Evolutionary conservation across 1,140 invertebrate genomes (phyloP).

Genomic region (Microplitis mediator): DNA sequence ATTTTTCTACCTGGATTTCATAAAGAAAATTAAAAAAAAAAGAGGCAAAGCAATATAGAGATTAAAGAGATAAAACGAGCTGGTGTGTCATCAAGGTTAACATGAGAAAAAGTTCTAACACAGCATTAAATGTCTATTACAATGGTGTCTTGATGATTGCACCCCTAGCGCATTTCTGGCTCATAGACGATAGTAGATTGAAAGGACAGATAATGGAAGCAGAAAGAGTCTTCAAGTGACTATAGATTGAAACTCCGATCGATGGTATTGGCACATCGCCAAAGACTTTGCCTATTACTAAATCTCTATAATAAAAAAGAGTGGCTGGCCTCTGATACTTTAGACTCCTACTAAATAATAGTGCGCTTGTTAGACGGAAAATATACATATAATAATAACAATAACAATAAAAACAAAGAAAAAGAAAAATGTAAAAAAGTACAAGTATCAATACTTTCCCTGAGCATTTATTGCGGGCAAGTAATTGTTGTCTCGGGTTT

Average conservation of each 20-base stretch:
- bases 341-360: not conserved
- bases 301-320: slow-evolving; percentile 16
- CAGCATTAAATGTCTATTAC: slow-evolving; percentile 9
- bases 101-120: slow-evolving; percentile 14
- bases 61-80: not conserved
- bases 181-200: slow-evolving; percentile 3
- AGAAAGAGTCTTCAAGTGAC: slow-evolving; percentile 6
- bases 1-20: not conserved
- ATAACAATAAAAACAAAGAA: not conserved
- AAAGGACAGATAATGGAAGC: slow-evolving; percentile 18
- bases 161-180: not conserved
- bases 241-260: slow-evolving; percentile 17
- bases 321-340: slow-evolving; percentile 12
- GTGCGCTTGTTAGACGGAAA: not conserved
- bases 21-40: not conserved
- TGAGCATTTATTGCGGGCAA: not conserved
- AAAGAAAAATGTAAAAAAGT: not conserved
- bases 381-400: not conserved
- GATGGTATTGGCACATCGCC: slow-evolving; percentile 21
- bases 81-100: not conserved
- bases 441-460: not conserved
- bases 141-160: not conserved
- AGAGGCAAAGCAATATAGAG: not conserved
- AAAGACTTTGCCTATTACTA: slow-evolving; percentile 24
- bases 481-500: no score